Conservation (phyloP, 2,797 vertebrate genomes). For the Lithobates sylvaticus region DNA sequence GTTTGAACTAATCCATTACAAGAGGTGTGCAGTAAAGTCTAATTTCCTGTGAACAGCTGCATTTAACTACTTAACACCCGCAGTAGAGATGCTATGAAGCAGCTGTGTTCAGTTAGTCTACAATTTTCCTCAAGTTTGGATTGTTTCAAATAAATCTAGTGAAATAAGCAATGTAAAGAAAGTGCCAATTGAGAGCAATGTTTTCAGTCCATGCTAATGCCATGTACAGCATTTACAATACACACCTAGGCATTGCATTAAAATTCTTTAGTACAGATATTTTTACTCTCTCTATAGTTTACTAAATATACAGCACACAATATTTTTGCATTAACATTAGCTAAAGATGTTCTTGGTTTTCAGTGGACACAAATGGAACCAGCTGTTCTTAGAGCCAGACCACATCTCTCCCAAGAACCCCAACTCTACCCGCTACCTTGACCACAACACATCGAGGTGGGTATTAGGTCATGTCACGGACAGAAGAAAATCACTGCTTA, state of each 20-base stretch:
- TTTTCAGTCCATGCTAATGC: not conserved
- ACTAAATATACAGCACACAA: too few relatives aligned
- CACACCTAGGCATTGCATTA: too few relatives aligned
- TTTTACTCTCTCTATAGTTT: too few relatives aligned
- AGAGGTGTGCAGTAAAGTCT: constrained; percentile 56
- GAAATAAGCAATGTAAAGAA: not conserved
- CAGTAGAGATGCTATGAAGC: constrained; percentile 18
- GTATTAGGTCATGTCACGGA: too few relatives aligned
- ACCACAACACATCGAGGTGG: too few relatives aligned
- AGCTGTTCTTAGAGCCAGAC: too few relatives aligned
- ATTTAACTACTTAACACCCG: constrained; percentile 38
- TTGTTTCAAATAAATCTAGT: not conserved
- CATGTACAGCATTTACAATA: too few relatives aligned
- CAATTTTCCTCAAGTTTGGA: not conserved
- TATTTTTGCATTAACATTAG: too few relatives aligned
- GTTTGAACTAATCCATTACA: constrained; percentile 54
- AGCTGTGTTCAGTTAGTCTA: constrained; percentile 1
- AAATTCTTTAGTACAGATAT: too few relatives aligned
- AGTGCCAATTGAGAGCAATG: not conserved
- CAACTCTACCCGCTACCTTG: not conserved
- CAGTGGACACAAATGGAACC: too few relatives aligned
- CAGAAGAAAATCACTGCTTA: too few relatives aligned
- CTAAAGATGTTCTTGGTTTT: too few relatives aligned
- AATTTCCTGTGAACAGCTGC: constrained; percentile 60
- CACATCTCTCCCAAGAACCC: not conserved